Base-by-base conservation (phyloP, 1,140 invertebrate species). In the Tribolium madens region DNA sequence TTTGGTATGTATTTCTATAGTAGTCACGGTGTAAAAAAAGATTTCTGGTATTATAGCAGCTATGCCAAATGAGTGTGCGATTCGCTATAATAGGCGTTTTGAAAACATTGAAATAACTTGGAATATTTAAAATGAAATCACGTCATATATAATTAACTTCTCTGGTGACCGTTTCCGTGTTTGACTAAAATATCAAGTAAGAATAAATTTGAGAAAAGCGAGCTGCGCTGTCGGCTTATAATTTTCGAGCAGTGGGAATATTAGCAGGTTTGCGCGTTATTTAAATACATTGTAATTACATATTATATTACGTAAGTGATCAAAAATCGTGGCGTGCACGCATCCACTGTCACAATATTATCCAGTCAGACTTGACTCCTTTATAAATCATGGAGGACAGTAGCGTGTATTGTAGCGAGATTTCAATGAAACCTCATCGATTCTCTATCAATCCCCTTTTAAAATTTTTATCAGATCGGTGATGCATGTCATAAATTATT, bases 251-350 rank as follows among this genome's bases (percentile, higher is more conserved):
- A 13, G 57, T 14, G 3, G 14, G 1, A 31, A 64, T 2, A 33
- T 33, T 33, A 9, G 26, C 5, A 64, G 57, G 57, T 64, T 64
- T 10, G 14, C n/a, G 57, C 26, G 57, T 64, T 64, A 64, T 36
- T 64, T 64, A 64, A 64, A 64, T 64, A 64, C 57, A 64, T n/a
- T n/a, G n/a, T 64, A 64, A 64, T 64, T 64, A 64, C n/a, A n/a
- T n/a, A n/a, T n/a, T n/a, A n/a, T n/a, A n/a, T n/a, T n/a, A n/a
- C n/a, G n/a, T 26, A n/a, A 26, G 18, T 13, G 33, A 26, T 64
- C 57, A 64, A 64, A 64, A 64, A 64, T 31, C n/a, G 57, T 33
- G 57, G 31, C 26, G 12, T 64, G 57, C 57, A 64, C 57, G 57
- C 57, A 64, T 33, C 36, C 21, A 0, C 57, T 33, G 57, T 64